These are phyloP conservation scores for Phylloscopus trochiloides DNA, from an alignment of 2,113 vertebrate species.

Conservation along the genomic window DNA sequence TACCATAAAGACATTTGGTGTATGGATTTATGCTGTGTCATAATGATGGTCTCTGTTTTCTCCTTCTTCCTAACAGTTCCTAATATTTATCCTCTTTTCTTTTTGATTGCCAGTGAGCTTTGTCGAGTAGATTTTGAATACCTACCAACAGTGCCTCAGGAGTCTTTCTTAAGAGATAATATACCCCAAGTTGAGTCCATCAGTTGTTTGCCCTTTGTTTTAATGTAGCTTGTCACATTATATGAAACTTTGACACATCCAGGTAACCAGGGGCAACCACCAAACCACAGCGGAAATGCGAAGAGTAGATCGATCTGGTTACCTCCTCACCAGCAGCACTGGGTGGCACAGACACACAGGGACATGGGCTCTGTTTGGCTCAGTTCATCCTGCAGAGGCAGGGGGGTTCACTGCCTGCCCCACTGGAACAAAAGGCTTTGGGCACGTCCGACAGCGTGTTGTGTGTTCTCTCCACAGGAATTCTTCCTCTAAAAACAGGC, in stretches of 20 bases:
- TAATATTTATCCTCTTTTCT: neutral
- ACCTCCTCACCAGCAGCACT: rapidly evolving
- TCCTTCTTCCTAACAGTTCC: neutral
- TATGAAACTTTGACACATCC: neutral
- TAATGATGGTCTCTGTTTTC: neutral
- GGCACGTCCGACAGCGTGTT: neutral
- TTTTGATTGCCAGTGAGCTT: neutral
- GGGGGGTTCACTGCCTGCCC: neutral
- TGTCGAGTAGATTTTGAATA: neutral
- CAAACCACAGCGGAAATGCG: rapidly evolving
- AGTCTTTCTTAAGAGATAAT: neutral
- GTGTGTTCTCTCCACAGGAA: neutral
- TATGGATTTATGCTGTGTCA: neutral
- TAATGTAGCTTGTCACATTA: neutral
- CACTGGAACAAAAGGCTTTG: neutral
- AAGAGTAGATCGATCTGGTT: neutral
- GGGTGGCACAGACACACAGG: neutral
- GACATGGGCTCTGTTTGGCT: neutral
- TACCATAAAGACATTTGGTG: neutral
- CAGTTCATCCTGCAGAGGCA: neutral
- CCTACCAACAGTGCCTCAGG: neutral
- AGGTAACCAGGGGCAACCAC: neutral
- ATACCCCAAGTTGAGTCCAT: neutral
- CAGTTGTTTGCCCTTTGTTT: neutral
- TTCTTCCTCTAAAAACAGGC: neutral